A percentile compares a stretch with the other conserved stretches of the same genome.
Evolutionary conservation across 2,888 invertebrate genomes (phyloP).

Genomic region (Callyntrura sp.): DNA sequence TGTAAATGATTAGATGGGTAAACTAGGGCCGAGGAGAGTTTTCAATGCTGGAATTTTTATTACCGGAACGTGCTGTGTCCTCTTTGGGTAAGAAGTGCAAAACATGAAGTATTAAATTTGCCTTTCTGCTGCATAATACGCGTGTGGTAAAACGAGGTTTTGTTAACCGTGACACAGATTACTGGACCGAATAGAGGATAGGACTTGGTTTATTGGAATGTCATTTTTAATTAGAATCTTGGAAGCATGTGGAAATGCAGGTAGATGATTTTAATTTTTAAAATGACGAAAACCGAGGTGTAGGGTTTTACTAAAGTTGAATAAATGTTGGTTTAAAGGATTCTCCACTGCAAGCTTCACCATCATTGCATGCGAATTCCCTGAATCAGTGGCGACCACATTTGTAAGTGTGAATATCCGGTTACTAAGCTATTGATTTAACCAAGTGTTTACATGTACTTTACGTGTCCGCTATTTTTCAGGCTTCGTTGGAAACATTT

Average conservation of each 20-base stretch:
- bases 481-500: constrained; percentile 85
- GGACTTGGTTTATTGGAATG: constrained; percentile 90
- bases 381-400: constrained; percentile 93
- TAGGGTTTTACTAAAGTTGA: neutral
- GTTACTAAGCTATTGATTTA: too few relatives aligned
- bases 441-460: too few relatives aligned
- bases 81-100: constrained; percentile 90
- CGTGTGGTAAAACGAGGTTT: neutral
- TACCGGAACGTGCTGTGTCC: constrained; percentile 93
- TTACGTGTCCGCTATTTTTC: constrained; percentile 87
- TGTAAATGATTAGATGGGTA: constrained; percentile 56
- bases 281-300: neutral
- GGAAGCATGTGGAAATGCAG: constrained; percentile 94
- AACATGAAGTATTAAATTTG: neutral
- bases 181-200: constrained; percentile 73
- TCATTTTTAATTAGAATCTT: constrained; percentile 93
- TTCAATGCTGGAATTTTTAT: constrained; percentile 95
- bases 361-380: constrained; percentile 95
- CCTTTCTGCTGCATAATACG: neutral
- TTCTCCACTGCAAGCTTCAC: constrained; percentile 93
- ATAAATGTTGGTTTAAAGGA: constrained; percentile 86
- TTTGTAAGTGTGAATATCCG: constrained; percentile 91
- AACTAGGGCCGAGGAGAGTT: constrained; percentile 91
- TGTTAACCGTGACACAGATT: constrained; percentile 69
- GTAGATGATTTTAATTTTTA: too few relatives aligned